Percentiles rank a stretch among this genome's conserved stretches.
These are phyloP conservation scores for Brachionus koreanus DNA, from an alignment of 1,140 invertebrate species.

Conservation along the genomic window DNA sequence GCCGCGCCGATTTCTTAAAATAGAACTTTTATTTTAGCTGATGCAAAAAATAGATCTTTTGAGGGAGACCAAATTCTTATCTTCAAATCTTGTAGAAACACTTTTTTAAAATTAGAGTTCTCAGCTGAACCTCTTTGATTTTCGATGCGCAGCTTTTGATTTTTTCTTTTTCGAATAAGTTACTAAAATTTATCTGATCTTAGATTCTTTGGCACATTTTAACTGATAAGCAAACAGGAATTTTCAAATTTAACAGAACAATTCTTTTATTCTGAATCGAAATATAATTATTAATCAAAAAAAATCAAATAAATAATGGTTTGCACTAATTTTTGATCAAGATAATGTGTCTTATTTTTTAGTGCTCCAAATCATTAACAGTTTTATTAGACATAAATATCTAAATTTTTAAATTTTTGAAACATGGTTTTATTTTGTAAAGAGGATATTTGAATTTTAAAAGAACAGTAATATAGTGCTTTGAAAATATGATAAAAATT, in stretches of 20 bases:
- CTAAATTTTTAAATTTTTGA: no score
- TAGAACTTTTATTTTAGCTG: neutral
- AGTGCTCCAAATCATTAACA: no score
- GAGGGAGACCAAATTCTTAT: neutral
- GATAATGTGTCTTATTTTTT: no score
- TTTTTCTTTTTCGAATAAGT: neutral
- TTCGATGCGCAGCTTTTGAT: neutral
- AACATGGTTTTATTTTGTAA: no score
- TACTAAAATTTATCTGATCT: neutral
- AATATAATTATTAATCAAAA: no score
- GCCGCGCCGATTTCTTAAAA: neutral
- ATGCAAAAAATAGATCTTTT: constrained; percentile 23
- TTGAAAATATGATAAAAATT: no score
- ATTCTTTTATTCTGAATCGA: neutral
- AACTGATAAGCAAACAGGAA: neutral
- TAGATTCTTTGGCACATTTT: neutral
- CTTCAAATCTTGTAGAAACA: neutral
- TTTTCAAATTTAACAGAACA: neutral
- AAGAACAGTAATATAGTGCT: no score
- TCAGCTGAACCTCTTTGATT: neutral
- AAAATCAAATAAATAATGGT: no score
- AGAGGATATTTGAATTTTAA: no score
- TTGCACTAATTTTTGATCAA: no score
- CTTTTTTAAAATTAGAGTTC: neutral
- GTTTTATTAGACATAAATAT: no score